Evolutionary conservation across 2,113 vertebrate genomes (phyloP).

Genomic region (Sinocyclocheilus rhinocerous): DNA sequence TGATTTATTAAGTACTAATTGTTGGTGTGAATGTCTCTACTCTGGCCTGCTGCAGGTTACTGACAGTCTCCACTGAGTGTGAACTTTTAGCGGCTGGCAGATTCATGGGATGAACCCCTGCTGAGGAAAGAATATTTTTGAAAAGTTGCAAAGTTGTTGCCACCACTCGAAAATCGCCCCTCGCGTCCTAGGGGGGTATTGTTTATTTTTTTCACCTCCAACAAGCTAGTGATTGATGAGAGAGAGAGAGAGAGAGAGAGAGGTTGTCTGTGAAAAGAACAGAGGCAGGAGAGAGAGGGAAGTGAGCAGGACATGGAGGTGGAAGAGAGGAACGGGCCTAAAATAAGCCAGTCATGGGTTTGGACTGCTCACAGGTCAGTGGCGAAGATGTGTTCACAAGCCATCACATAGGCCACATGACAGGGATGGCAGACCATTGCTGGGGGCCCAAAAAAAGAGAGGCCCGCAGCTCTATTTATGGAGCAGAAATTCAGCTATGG

Average conservation of each 20-base stretch:
- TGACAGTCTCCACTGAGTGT: slow-evolving; percentile 76
- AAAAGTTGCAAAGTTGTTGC: slow-evolving; percentile 76
- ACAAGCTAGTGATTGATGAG: slow-evolving; percentile 78
- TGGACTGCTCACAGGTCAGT: slow-evolving; percentile 61
- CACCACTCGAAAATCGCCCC: slow-evolving; percentile 74
- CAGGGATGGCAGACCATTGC: slow-evolving; percentile 74
- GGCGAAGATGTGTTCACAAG: slow-evolving; percentile 61
- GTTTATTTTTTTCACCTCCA: slow-evolving; percentile 73
- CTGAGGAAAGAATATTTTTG: slow-evolving; percentile 72
- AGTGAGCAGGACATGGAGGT: slow-evolving; percentile 30
- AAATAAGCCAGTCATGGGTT: slow-evolving; percentile 75
- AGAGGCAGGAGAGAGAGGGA: slow-evolving; percentile 42
- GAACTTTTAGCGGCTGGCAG: slow-evolving; percentile 79
- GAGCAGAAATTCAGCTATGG: slow-evolving; percentile 74
- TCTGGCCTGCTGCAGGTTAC: slow-evolving; percentile 72
- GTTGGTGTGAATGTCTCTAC: slow-evolving; percentile 75
- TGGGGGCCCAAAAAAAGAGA: slow-evolving; percentile 70
- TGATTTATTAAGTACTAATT: slow-evolving; percentile 83
- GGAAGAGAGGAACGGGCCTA: slow-evolving; percentile 60
- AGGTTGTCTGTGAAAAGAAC: slow-evolving; percentile 22
- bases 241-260: slow-evolving; percentile 47
- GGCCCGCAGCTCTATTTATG: slow-evolving; percentile 77
- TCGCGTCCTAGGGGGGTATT: slow-evolving; percentile 64
- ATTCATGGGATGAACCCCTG: slow-evolving; percentile 65
- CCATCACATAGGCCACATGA: slow-evolving; percentile 71